A percentile compares a stretch with the other conserved stretches of the same genome.
Conservation (phyloP, 2,797 vertebrate species). For the Picus viridis region DNA sequence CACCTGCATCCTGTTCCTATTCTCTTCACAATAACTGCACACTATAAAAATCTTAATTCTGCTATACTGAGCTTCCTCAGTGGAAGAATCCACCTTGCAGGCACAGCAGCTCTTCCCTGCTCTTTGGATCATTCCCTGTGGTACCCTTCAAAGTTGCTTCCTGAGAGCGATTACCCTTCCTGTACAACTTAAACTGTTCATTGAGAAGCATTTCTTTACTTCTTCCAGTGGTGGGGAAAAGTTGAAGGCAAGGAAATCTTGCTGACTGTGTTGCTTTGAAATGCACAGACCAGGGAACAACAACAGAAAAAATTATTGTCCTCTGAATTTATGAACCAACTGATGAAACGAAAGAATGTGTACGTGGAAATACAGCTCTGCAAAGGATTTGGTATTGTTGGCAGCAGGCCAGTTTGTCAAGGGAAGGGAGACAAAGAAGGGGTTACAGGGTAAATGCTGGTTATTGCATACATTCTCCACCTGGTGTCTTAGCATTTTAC, state of each 20-base stretch:
- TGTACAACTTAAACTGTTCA: not conserved
- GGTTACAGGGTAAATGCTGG: not conserved
- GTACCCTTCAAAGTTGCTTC: conserved; percentile 12
- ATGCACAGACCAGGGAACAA: not conserved
- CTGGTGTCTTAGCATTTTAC: not conserved
- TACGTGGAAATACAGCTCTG: not conserved
- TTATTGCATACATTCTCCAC: not conserved
- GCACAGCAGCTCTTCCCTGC: not conserved
- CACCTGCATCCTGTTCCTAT: conserved; percentile 2
- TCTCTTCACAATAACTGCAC: not conserved
- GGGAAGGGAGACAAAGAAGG: not conserved
- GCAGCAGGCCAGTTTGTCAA: not conserved
- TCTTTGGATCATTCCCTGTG: not conserved
- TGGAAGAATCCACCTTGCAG: not conserved
- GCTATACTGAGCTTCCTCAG: not conserved
- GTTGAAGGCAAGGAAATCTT: not conserved
- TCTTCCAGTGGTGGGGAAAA: not conserved
- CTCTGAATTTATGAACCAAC: not conserved
- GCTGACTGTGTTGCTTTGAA: not conserved
- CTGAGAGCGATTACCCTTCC: conserved; percentile 8
- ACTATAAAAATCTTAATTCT: not conserved
- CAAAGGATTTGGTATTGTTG: not conserved
- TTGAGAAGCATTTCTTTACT: not conserved
- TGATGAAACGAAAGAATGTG: not conserved
- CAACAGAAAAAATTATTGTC: not conserved